Conservation (phyloP, 1,140 invertebrate species). For the Psix sp. region DNA sequence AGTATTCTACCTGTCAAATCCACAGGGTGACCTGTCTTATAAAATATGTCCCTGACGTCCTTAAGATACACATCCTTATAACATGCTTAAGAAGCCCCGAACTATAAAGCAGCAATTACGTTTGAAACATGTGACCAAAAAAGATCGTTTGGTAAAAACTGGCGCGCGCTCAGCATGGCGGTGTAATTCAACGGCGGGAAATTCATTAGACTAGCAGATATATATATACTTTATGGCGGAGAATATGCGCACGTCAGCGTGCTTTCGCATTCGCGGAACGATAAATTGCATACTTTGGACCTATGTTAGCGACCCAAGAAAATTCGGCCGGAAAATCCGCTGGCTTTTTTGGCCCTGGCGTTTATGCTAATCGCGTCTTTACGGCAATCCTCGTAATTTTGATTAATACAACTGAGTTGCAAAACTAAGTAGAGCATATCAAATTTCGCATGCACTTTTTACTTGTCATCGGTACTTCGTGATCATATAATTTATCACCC, state of each 20-base stretch:
- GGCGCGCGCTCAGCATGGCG: neutral
- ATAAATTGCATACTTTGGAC: slow-evolving; percentile 39
- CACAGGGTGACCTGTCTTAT: too few relatives aligned
- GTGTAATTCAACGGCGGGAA: slow-evolving; percentile 28
- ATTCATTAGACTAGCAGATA: slow-evolving; percentile 41
- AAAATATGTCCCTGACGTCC: too few relatives aligned
- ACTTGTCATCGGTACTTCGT: neutral
- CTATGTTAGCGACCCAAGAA: slow-evolving; percentile 27
- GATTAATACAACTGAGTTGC: slow-evolving; percentile 3
- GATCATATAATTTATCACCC: slow-evolving; percentile 11
- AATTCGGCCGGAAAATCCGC: slow-evolving; percentile 21
- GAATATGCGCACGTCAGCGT: slow-evolving; percentile 40
- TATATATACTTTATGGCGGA: slow-evolving; percentile 45
- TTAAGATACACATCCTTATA: too few relatives aligned
- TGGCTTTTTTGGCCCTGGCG: slow-evolving; percentile 1
- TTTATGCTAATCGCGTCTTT: slow-evolving; percentile 23
- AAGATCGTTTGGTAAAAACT: slow-evolving; percentile 17
- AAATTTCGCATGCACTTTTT: slow-evolving; percentile 16
- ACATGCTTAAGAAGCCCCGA: too few relatives aligned
- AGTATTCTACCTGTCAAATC: too few relatives aligned
- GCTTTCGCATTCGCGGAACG: slow-evolving; percentile 19
- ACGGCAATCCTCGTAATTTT: slow-evolving; percentile 11
- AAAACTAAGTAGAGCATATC: slow-evolving; percentile 16
- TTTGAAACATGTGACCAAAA: slow-evolving; percentile 9
- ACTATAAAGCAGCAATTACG: slow-evolving; percentile 16